phyloP scores from a whole-genome alignment of 2,797 vertebrate species.

The Mareca strepera region DNA sequence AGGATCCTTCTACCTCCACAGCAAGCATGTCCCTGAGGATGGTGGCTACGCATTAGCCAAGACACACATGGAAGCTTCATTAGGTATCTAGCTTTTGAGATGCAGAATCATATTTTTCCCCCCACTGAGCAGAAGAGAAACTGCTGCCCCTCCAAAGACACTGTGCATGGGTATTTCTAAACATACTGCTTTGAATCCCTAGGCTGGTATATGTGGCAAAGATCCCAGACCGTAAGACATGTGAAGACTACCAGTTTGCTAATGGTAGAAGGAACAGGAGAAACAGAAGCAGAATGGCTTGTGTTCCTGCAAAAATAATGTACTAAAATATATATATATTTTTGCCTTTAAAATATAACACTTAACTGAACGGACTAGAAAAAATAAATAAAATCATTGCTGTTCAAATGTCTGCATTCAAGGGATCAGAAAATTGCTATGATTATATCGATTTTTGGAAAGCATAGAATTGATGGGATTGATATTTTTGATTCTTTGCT shows the following conservation, averaged over 20 bases:
- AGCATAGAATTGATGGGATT: not conserved
- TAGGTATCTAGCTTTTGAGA: not conserved
- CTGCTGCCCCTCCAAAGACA: not conserved
- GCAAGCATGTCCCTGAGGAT: not conserved
- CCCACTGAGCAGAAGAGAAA: not conserved
- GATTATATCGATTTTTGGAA: not conserved
- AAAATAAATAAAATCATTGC: not conserved
- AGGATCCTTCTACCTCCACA: not conserved
- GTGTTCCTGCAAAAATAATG: not conserved
- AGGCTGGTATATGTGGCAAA: not conserved
- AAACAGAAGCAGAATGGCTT: not conserved
- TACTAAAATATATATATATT: not conserved
- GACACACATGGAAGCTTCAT: not conserved
- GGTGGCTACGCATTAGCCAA: accelerated
- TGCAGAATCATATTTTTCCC: not conserved
- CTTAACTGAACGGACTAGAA: not conserved
- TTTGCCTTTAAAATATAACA: not conserved
- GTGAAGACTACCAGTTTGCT: not conserved
- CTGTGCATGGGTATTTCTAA: not conserved
- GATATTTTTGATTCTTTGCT: not conserved
- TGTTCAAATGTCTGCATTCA: not conserved
- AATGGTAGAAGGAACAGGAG: not conserved
- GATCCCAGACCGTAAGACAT: not conserved
- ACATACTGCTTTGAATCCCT: not conserved
- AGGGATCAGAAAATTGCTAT: not conserved